Percentiles rank a stretch among this genome's conserved stretches.
Conservation (phyloP, 2,113 vertebrate genomes). For the Cacatua alba region DNA sequence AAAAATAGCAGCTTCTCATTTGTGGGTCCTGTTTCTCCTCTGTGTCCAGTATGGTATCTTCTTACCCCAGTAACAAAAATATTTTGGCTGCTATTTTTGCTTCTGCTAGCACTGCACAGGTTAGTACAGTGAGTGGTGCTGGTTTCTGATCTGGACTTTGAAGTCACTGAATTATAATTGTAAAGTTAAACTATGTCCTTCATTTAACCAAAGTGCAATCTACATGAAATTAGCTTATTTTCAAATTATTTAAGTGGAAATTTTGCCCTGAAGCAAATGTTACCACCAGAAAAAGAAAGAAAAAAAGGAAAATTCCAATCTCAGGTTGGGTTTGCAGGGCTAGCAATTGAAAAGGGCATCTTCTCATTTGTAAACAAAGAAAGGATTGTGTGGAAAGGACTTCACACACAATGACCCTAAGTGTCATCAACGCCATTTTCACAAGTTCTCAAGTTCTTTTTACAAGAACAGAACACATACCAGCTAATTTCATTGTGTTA, state of each 20-base stretch:
- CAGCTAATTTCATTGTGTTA: constrained; percentile 12
- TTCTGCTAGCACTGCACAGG: not conserved
- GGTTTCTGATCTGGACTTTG: not conserved
- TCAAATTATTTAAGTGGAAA: not conserved
- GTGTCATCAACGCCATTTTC: not conserved
- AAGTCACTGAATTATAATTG: not conserved
- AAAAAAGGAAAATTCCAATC: not conserved
- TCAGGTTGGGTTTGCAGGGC: not conserved
- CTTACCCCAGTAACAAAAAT: not conserved
- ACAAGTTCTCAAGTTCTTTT: not conserved
- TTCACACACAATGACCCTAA: not conserved
- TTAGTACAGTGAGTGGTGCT: not conserved
- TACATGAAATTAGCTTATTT: constrained; percentile 16
- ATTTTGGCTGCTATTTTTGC: constrained; percentile 24
- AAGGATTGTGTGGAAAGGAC: constrained; percentile 16
- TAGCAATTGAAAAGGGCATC: not conserved
- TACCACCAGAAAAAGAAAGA: not conserved
- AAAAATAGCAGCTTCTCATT: constrained; percentile 19
- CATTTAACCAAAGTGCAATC: constrained; percentile 7
- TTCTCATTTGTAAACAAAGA: constrained; percentile 32
- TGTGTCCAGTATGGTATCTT: not conserved
- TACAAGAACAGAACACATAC: not conserved
- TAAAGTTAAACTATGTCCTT: not conserved
- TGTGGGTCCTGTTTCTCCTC: not conserved
- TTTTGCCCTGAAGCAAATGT: not conserved